Percentiles rank a stretch among this genome's conserved stretches.
Evolutionary conservation across 2,797 vertebrate species (phyloP).

Genomic region (Diplodus puntazzo): DNA sequence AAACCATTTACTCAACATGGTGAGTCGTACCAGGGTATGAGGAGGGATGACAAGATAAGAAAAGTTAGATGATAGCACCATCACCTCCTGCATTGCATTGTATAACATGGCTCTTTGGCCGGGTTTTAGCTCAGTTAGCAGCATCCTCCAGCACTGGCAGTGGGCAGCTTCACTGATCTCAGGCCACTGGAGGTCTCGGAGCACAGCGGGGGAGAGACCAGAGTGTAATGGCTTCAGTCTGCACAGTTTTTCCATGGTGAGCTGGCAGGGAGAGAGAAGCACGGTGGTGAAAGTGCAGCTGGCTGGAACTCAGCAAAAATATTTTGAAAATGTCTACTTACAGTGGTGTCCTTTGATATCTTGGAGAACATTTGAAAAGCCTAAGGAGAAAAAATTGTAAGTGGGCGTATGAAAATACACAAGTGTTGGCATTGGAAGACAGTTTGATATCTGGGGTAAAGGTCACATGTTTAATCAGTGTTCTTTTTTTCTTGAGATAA

Average conservation of each 20-base stretch:
- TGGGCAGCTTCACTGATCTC: constrained; percentile 67
- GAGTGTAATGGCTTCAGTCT: constrained; percentile 84
- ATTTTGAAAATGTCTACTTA: constrained; percentile 79
- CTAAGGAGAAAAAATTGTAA: constrained; percentile 70
- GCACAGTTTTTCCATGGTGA: constrained; percentile 86
- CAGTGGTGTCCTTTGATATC: constrained; percentile 84
- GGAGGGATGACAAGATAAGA: constrained; percentile 26
- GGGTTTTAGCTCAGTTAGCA: constrained; percentile 85
- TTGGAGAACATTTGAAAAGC: constrained; percentile 87
- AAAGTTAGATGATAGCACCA: constrained; percentile 26
- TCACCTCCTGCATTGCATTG: constrained; percentile 85
- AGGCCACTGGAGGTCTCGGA: constrained; percentile 81
- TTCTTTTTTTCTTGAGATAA: not conserved
- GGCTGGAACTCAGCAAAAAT: constrained; percentile 32
- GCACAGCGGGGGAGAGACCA: constrained; percentile 86
- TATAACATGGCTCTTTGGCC: constrained; percentile 87
- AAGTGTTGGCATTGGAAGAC: not conserved
- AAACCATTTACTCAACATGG: not conserved
- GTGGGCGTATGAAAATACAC: not conserved
- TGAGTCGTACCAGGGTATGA: constrained; percentile 21
- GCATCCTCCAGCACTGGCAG: constrained; percentile 86
- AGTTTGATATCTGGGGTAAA: not conserved
- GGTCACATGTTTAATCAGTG: not conserved
- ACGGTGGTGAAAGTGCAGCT: constrained; percentile 18
- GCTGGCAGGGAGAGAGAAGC: constrained; percentile 69